Percentiles rank a stretch among this genome's conserved stretches.
Conservation (phyloP, 2,888 invertebrate species). For the Drosophila gaucha region DNA sequence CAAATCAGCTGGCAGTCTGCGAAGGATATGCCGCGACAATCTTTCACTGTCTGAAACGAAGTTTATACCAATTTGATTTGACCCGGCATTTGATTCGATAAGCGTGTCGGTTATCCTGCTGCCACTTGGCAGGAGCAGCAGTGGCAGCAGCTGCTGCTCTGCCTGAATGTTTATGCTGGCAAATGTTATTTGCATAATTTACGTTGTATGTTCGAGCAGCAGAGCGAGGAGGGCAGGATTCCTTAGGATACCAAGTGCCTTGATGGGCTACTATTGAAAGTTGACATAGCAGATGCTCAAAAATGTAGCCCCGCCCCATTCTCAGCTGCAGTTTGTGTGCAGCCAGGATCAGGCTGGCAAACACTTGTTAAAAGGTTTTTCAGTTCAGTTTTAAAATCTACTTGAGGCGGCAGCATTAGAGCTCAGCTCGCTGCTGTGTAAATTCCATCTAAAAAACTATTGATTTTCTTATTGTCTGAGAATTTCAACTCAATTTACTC, state of each 20-base stretch:
- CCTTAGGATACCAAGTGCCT: constrained; percentile 37
- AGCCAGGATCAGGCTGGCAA: constrained; percentile 31
- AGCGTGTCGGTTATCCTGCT: constrained; percentile 62
- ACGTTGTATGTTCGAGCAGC: constrained; percentile 61
- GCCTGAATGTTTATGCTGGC: constrained; percentile 73
- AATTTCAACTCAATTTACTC: neutral
- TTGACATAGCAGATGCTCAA: constrained; percentile 46
- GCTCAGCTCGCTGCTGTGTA: neutral
- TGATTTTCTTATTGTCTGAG: constrained; percentile 1
- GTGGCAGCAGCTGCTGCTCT: constrained; percentile 19
- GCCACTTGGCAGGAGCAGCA: constrained; percentile 23
- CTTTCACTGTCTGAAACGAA: constrained; percentile 75
- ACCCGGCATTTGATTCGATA: constrained; percentile 75
- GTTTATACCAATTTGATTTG: constrained; percentile 77
- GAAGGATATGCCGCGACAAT: constrained; percentile 67
- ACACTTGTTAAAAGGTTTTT: constrained; percentile 39
- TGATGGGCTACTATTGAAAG: constrained; percentile 40
- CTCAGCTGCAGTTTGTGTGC: constrained; percentile 27
- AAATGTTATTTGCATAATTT: constrained; percentile 81
- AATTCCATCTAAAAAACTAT: constrained; percentile 12
- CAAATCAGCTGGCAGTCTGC: constrained; percentile 34
- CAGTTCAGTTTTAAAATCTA: constrained; percentile 19
- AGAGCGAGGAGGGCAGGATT: neutral
- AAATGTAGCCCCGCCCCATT: constrained; percentile 4
- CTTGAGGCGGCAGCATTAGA: constrained; percentile 11